These are phyloP conservation scores for Ictidomys tridecemlineatus DNA, from an alignment of 2,113 vertebrate species.

Conservation along the genomic window DNA sequence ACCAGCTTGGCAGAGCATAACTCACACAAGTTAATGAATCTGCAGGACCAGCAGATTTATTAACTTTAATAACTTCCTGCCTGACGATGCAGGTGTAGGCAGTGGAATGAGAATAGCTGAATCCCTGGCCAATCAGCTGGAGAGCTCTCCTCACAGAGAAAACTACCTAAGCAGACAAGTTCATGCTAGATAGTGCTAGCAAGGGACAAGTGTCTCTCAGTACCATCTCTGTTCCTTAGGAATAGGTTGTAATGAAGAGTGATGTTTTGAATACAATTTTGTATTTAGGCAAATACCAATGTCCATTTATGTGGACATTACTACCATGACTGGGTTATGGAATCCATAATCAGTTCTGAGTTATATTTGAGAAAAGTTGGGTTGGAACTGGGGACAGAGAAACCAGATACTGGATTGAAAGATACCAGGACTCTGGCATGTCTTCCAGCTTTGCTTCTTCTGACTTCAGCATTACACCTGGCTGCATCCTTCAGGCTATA, in stretches of 20 bases:
- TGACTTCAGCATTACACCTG: neutral
- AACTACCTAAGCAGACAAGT: no score
- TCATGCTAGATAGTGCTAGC: no score
- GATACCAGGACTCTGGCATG: neutral
- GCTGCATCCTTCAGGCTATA: neutral
- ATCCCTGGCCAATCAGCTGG: fast-evolving
- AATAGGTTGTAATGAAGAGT: neutral
- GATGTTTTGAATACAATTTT: neutral
- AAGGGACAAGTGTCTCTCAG: neutral
- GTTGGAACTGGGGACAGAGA: neutral
- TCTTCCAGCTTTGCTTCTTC: neutral
- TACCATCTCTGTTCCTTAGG: neutral
- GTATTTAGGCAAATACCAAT: neutral
- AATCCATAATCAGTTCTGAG: neutral
- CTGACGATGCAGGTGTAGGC: neutral
- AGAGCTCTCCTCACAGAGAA: neutral
- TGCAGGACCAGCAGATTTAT: no score
- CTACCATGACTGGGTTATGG: neutral
- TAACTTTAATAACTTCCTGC: neutral
- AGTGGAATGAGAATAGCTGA: neutral
- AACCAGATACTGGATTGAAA: neutral
- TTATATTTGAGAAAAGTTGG: no score
- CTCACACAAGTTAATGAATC: neutral
- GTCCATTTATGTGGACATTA: neutral
- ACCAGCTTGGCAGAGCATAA: neutral